Evolutionary conservation across 2,888 invertebrate genomes (phyloP).

Genomic region (Cerceris rybyensis): DNA sequence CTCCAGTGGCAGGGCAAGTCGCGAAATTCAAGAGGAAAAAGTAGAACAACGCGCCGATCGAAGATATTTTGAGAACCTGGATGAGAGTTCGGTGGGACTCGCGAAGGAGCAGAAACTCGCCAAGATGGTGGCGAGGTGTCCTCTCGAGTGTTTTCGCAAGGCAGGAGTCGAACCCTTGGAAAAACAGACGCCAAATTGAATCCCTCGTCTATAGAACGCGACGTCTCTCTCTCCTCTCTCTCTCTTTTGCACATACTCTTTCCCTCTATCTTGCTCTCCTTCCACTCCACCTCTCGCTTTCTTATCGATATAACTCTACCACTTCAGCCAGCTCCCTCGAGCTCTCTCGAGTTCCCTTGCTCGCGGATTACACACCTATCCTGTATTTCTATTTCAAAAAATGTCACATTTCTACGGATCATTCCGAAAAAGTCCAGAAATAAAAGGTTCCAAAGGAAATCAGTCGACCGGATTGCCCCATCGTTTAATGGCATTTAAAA

Average conservation of each 20-base stretch:
- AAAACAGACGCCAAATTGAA: constrained; percentile 82
- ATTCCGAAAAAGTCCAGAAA: not conserved
- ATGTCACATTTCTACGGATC: not conserved
- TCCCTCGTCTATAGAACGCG: constrained; percentile 77
- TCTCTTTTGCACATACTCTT: too few relatives aligned
- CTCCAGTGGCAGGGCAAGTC: not conserved
- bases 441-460: not conserved
- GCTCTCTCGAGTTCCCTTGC: constrained; percentile 53
- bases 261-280: too few relatives aligned
- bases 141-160: constrained; percentile 81
- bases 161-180: constrained; percentile 81
- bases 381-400: constrained; percentile 33
- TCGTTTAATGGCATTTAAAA: not conserved
- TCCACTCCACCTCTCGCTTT: constrained; percentile 7
- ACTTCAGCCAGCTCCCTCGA: constrained; percentile 55
- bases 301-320: constrained; percentile 63
- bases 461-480: constrained; percentile 7
- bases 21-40: constrained; percentile 39
- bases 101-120: constrained; percentile 67
- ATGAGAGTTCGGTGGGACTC: constrained; percentile 56
- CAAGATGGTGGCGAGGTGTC: constrained; percentile 79
- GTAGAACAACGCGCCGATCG: constrained; percentile 59
- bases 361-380: constrained; percentile 53
- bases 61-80: constrained; percentile 64
- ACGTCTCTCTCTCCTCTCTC: constrained; percentile 48